A percentile compares a stretch with the other conserved stretches of the same genome.
Evolutionary conservation across 2,113 vertebrate genomes (phyloP).

Genomic region (Cinclus mexicanus): DNA sequence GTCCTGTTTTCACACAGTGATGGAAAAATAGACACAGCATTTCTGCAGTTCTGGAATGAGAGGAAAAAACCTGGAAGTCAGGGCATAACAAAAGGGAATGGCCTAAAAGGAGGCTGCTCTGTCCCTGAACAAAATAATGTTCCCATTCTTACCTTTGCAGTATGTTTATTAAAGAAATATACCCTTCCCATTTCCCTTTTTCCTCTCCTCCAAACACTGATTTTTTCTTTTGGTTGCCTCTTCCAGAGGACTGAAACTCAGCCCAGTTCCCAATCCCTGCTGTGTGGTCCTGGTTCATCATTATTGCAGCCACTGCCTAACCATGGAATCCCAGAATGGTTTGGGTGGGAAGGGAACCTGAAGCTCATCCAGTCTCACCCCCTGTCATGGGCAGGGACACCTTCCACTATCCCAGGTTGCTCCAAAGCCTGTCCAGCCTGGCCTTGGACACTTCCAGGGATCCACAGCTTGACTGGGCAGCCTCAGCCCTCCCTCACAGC

Average conservation of each 20-base stretch:
- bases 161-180: neutral
- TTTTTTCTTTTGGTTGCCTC: neutral
- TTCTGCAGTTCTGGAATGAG: neutral
- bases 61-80: neutral
- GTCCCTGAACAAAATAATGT: neutral
- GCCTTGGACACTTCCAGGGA: neutral
- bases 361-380: rapidly evolving
- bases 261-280: neutral
- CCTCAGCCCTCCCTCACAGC: rapidly evolving
- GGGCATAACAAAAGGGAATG: neutral
- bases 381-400: neutral
- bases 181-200: neutral
- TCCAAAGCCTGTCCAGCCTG: rapidly evolving
- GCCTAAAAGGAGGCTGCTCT: neutral
- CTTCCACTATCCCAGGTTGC: rapidly evolving
- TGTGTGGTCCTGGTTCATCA: neutral
- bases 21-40: neutral
- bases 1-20: too few species aligned
- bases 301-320: neutral
- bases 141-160: neutral
- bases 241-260: neutral
- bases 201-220: neutral
- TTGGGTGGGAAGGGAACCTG: neutral
- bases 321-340: neutral
- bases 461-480: neutral